Percentiles rank a stretch among this genome's conserved stretches.
Evolutionary conservation across 2,888 invertebrate genomes (phyloP).

Genomic region (Dexiosoma caninum): DNA sequence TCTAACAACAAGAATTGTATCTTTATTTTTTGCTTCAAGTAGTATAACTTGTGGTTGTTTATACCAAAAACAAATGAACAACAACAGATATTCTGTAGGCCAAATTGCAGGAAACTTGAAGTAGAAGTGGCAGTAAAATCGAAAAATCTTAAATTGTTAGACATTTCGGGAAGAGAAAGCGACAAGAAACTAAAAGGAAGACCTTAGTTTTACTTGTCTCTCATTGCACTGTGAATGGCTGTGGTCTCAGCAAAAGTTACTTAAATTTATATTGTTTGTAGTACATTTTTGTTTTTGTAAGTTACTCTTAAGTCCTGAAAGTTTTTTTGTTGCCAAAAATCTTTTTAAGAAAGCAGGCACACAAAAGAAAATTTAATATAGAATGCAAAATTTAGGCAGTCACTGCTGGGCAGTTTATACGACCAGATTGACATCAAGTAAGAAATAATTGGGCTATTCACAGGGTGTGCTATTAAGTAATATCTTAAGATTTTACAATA

Average conservation of each 20-base stretch:
- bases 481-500: no score
- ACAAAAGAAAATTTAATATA: background rate
- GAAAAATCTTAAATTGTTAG: background rate
- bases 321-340: constrained; percentile 32
- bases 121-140: no score
- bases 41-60: constrained; percentile 14
- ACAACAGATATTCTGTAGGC: constrained; percentile 19
- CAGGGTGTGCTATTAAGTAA: no score
- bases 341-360: constrained; percentile 35
- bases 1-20: background rate
- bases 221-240: constrained; percentile 18
- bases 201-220: background rate
- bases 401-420: background rate
- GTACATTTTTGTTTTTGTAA: background rate
- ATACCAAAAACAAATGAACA: background rate
- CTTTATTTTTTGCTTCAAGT: no score
- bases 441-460: no score
- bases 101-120: constrained; percentile 14
- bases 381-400: constrained; percentile 2
- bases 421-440: constrained; percentile 18
- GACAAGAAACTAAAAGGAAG: background rate
- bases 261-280: background rate
- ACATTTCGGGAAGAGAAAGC: background rate
- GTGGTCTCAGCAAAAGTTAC: background rate
- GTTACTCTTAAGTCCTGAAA: background rate